Evolutionary conservation across 2,888 invertebrate genomes (phyloP), one percentile per base, ranked within the genome.

Genomic region (Agrotis segetum): DNA sequence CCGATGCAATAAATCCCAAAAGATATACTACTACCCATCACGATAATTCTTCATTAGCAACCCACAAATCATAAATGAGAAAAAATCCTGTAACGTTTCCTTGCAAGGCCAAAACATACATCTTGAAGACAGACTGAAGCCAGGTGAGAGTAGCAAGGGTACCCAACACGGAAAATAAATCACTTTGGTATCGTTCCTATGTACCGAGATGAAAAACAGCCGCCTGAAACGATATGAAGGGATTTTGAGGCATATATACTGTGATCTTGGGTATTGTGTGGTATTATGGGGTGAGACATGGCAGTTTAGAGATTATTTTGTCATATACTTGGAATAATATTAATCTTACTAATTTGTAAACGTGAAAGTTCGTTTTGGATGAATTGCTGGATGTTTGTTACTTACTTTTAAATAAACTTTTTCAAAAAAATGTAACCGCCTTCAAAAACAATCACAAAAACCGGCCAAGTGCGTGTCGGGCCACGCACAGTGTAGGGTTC

Each of bases 141-240:
- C 81, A 83, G 85, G 84, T 84, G 79, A 71, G 79, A 79, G 67
- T 73, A 70, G 80, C 71, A 74, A 69, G 82, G 82, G 78, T 76
- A 46, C 74, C 83, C 81, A 82, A 82, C 80, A 72, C 72, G 70
- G 44, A 49, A 63, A 29, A 86, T 88, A 88, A 88, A 88, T 88
- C 86, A 88, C 72, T 55, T 29, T 62, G 59, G 53, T 77, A 83
- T 83, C 74, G 64, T 75, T 76, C 77, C 46, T 71, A 75, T 73
- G 76, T 69, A 77, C 79, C 81, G 77, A 71, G 81, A 86, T 86
- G 86, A 88, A 84, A 87, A 84, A 87, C 77, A 65, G 66, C 74
- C 52, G 79, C 71, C 71, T 75, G 67, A 72, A 61, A 75, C 69
- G 62, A 78, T 80, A 79, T 78, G 75, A 81, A 82, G 79, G 79